A percentile compares a stretch with the other conserved stretches of the same genome.
These are phyloP conservation scores for Prolemur simus DNA, from an alignment of 2,113 vertebrate genomes.

Conservation along the genomic window DNA sequence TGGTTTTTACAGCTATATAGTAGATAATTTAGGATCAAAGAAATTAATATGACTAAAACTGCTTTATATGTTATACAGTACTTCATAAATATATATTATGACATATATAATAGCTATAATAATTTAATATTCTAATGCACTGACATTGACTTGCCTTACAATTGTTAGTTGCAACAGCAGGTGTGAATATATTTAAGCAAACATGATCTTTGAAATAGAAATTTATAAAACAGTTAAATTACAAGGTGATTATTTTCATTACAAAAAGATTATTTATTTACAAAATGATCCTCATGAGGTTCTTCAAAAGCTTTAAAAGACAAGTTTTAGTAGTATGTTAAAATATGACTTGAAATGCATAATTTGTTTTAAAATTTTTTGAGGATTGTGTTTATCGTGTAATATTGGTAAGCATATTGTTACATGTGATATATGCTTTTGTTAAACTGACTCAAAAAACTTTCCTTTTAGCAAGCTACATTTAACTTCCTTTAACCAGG, in stretches of 20 bases:
- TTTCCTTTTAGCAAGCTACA: not conserved
- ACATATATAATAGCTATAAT: not conserved
- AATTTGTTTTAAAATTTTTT: not conserved
- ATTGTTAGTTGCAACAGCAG: not conserved
- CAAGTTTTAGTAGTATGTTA: not conserved
- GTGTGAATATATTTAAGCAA: constrained; percentile 35
- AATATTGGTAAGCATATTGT: not conserved
- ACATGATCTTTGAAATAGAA: constrained; percentile 10
- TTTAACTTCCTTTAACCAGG: not conserved
- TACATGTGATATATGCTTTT: not conserved
- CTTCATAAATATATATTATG: not conserved
- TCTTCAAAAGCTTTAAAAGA: not conserved
- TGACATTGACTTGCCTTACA: not conserved
- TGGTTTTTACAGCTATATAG: not conserved
- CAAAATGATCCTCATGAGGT: not conserved
- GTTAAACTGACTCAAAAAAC: not conserved
- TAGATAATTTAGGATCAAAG: constrained; percentile 8
- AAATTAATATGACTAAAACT: constrained; percentile 23
- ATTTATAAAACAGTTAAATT: constrained; percentile 19
- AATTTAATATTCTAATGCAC: not conserved
- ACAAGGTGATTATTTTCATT: not conserved
- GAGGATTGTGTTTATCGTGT: not conserved
- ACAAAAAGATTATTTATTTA: not conserved
- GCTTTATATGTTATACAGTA: not conserved
- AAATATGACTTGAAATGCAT: not conserved